Evolutionary conservation across 2,797 vertebrate genomes (phyloP).

Genomic region (Simalia tracyae): DNA sequence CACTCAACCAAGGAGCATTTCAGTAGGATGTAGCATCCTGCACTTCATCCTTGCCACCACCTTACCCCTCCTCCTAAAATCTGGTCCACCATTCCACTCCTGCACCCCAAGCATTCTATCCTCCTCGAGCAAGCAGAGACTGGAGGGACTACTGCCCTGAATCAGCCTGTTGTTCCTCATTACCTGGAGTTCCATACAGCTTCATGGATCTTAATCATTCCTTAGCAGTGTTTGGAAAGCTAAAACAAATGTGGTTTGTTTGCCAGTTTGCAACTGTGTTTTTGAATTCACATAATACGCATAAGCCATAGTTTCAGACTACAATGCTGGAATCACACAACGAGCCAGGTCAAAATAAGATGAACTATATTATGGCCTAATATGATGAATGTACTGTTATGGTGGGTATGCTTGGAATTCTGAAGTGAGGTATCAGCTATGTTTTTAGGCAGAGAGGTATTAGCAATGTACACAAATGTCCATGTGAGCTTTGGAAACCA

Average conservation of each 20-base stretch:
- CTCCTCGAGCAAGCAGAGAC: not conserved
- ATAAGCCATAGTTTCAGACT: not conserved
- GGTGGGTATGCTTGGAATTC: not conserved
- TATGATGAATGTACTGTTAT: not conserved
- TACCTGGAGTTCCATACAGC: not conserved
- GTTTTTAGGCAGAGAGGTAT: not conserved
- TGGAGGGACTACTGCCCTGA: not conserved
- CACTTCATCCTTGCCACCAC: not conserved
- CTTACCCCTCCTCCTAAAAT: not conserved
- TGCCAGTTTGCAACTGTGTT: not conserved
- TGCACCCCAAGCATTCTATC: not conserved
- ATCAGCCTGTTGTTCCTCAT: not conserved
- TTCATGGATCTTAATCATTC: not conserved
- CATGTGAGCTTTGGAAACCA: not conserved
- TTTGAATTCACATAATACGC: not conserved
- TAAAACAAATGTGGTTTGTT: not conserved
- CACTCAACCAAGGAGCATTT: not conserved
- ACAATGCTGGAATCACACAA: not conserved
- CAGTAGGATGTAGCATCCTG: not conserved
- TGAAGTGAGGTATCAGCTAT: not conserved
- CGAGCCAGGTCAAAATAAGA: not conserved
- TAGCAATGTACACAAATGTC: not conserved
- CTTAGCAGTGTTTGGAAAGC: not conserved
- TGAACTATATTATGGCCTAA: not conserved
- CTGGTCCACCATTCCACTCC: not conserved